These are phyloP conservation scores for Megaleporinus macrocephalus DNA, from an alignment of 2,113 vertebrate genomes.

Conservation along the genomic window DNA sequence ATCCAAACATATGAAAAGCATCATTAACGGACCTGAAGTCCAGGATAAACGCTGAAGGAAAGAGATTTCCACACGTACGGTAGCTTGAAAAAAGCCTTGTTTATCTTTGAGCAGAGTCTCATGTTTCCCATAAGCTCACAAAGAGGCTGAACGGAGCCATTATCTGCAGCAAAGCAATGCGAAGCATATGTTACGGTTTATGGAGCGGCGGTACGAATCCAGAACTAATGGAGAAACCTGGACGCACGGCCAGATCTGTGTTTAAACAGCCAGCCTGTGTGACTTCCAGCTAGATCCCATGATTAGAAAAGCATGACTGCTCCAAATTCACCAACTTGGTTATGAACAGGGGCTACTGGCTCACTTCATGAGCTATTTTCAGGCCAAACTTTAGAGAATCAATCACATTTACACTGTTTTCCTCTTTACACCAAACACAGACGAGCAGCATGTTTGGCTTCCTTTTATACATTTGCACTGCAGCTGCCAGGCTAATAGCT, in stretches of 20 bases:
- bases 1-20: neutral
- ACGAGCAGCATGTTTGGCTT: too few species aligned
- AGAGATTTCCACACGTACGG: neutral
- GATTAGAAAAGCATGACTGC: neutral
- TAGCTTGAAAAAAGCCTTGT: neutral
- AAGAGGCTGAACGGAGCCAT: neutral
- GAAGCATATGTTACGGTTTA: neutral
- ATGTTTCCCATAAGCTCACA: neutral
- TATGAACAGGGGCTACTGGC: neutral
- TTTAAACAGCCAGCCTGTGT: neutral
- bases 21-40: neutral
- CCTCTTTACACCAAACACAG: too few species aligned
- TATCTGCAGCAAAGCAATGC: neutral
- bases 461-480: too few species aligned
- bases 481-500: too few species aligned
- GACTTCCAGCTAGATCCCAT: neutral
- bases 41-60: neutral
- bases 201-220: neutral
- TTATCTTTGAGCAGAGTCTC: conserved; percentile 5
- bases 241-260: neutral
- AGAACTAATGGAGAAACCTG: neutral
- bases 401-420: neutral
- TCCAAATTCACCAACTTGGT: neutral
- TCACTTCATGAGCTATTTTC: neutral
- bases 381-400: neutral